A percentile compares a stretch with the other conserved stretches of the same genome.
Conservation (phyloP, 2,888 invertebrate genomes). For the Agrotis segetum region DNA sequence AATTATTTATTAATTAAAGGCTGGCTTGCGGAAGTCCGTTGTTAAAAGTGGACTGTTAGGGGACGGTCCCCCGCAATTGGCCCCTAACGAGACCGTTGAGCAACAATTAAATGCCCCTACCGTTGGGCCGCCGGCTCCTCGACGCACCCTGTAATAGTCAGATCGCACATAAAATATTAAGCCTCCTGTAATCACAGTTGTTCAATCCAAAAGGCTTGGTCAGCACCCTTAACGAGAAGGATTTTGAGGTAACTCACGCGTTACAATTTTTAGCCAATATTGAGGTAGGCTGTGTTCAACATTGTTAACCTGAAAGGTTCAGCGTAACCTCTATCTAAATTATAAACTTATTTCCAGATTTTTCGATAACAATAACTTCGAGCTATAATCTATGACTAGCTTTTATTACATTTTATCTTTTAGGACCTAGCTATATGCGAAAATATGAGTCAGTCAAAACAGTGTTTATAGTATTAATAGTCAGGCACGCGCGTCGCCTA, state of each 20-base stretch:
- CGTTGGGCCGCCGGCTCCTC: conserved; percentile 19
- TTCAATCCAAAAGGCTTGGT: not conserved
- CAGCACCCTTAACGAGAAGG: not conserved
- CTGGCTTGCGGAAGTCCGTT: conserved; percentile 36
- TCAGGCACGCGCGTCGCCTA: not conserved
- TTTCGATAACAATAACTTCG: not conserved
- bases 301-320: too few relatives aligned
- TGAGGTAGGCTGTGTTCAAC: not conserved
- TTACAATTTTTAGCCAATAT: not conserved
- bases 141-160: not conserved
- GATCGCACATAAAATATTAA: conserved; percentile 18
- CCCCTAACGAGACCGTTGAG: conserved; percentile 50
- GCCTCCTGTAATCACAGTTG: not conserved
- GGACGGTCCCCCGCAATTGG: conserved; percentile 23
- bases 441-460: not conserved
- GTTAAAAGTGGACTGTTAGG: conserved; percentile 37
- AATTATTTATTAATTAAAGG: conserved; percentile 7
- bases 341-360: too few relatives aligned
- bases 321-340: too few relatives aligned
- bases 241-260: too few relatives aligned
- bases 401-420: not conserved
- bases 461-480: not conserved
- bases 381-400: not conserved
- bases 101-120: conserved; percentile 49
- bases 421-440: not conserved